Percentiles rank a stretch among this genome's conserved stretches.
Evolutionary conservation across 2,888 invertebrate genomes (phyloP).

Genomic region (Acleris holmiana): DNA sequence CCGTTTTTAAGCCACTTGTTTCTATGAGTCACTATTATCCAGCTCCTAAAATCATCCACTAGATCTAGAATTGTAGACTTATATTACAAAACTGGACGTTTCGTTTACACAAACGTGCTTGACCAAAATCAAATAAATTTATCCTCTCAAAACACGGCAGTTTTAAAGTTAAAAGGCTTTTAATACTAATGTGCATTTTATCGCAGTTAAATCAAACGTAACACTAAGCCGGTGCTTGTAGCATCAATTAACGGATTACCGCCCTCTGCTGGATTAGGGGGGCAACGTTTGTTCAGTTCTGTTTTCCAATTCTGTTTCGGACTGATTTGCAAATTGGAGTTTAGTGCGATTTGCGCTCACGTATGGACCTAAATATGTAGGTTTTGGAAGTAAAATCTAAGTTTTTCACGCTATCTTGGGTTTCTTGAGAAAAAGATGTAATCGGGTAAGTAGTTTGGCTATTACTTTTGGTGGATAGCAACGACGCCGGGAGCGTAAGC

Average conservation of each 20-base stretch:
- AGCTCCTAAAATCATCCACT: no score
- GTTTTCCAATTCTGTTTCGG: conserved; percentile 34
- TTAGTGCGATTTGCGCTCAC: conserved; percentile 10
- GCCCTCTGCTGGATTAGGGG: conserved; percentile 43
- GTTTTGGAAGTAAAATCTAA: background rate
- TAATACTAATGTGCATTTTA: conserved; percentile 31
- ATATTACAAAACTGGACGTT: no score
- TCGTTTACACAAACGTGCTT: background rate
- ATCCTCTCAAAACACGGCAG: conserved; percentile 1
- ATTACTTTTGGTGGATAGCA: no score
- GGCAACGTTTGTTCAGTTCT: conserved; percentile 33
- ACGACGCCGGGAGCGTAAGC: no score
- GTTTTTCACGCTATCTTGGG: background rate
- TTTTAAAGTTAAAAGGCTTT: conserved; percentile 18
- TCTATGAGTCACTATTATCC: no score
- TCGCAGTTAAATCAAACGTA: conserved; percentile 34
- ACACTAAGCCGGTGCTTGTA: conserved; percentile 42
- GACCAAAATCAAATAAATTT: background rate
- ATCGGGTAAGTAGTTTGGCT: no score
- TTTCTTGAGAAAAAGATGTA: no score
- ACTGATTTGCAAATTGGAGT: conserved; percentile 30
- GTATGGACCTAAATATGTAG: background rate
- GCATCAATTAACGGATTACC: conserved; percentile 54
- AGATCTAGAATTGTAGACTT: no score
- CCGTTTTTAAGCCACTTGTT: no score